phyloP scores from a whole-genome alignment of 2,888 invertebrate species.

The Carpatolechia fugitivella region DNA sequence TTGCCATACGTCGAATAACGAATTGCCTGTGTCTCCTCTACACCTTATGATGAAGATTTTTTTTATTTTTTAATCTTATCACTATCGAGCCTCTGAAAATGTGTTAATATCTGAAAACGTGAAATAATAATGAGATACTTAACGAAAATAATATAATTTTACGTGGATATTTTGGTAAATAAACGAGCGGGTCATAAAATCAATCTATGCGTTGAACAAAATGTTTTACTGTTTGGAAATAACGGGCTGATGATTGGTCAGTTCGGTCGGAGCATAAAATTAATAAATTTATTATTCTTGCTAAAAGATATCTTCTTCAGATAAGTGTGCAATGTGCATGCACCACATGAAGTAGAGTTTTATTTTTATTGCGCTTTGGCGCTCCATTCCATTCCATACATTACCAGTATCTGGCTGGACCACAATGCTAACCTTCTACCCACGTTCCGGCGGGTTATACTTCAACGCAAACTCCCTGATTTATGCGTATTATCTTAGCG shows the following conservation, averaged over 20 bases:
- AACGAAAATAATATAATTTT: too few relatives aligned
- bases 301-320: slow-evolving; percentile 1
- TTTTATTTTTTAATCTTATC: too few relatives aligned
- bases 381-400: not conserved
- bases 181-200: not conserved
- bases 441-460: not conserved
- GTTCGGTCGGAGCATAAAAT: not conserved
- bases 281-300: not conserved
- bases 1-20: too few relatives aligned
- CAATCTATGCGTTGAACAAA: not conserved
- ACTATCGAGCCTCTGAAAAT: too few relatives aligned
- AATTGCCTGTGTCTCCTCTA: too few relatives aligned
- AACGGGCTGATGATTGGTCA: slow-evolving; percentile 24
- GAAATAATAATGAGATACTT: too few relatives aligned
- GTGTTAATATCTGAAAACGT: too few relatives aligned
- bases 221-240: slow-evolving; percentile 4
- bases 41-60: too few relatives aligned
- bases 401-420: not conserved
- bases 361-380: not conserved
- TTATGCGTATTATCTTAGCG: too few relatives aligned
- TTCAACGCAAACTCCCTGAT: too few relatives aligned
- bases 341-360: not conserved
- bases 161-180: not conserved
- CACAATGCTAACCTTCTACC: not conserved
- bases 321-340: not conserved